A percentile compares a stretch with the other conserved stretches of the same genome.
These are phyloP conservation scores for Panopea generosa DNA, from an alignment of 2,888 invertebrate genomes.

Conservation along the genomic window DNA sequence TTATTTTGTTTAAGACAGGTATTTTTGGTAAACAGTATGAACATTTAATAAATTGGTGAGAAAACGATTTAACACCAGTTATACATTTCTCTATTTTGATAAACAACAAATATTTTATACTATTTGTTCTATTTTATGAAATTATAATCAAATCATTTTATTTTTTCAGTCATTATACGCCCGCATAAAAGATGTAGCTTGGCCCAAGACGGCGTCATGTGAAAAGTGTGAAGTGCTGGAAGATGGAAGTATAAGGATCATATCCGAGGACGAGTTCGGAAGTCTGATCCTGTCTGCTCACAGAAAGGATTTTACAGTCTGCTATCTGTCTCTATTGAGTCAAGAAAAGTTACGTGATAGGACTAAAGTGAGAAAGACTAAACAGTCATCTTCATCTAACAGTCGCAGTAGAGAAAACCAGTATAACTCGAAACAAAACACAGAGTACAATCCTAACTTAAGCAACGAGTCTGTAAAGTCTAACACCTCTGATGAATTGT, in stretches of 20 bases:
- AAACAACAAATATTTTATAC: not conserved
- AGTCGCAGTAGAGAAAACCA: not conserved
- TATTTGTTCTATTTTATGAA: not conserved
- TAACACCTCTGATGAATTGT: slow-evolving; percentile 10
- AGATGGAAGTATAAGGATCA: slow-evolving; percentile 77
- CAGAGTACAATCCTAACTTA: not conserved
- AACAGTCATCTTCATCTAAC: not conserved
- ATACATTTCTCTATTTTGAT: too few relatives aligned
- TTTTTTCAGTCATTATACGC: slow-evolving; percentile 77
- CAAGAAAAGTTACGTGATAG: slow-evolving; percentile 57
- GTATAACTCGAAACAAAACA: not conserved
- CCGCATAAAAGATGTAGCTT: slow-evolving; percentile 72
- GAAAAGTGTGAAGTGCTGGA: slow-evolving; percentile 69
- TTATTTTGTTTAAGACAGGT: too few relatives aligned
- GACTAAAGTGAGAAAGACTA: slow-evolving; percentile 17
- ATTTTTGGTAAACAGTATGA: too few relatives aligned
- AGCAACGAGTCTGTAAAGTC: not conserved
- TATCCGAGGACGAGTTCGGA: slow-evolving; percentile 78
- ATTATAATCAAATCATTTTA: too few relatives aligned
- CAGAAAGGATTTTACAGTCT: slow-evolving; percentile 78
- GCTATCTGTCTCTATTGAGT: slow-evolving; percentile 77
- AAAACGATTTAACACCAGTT: too few relatives aligned
- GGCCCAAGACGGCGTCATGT: slow-evolving; percentile 68
- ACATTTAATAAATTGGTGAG: too few relatives aligned
- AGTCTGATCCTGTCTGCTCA: slow-evolving; percentile 79